Base-by-base conservation (phyloP, 2,797 vertebrate species). In the Rhabdomys pumilio region DNA sequence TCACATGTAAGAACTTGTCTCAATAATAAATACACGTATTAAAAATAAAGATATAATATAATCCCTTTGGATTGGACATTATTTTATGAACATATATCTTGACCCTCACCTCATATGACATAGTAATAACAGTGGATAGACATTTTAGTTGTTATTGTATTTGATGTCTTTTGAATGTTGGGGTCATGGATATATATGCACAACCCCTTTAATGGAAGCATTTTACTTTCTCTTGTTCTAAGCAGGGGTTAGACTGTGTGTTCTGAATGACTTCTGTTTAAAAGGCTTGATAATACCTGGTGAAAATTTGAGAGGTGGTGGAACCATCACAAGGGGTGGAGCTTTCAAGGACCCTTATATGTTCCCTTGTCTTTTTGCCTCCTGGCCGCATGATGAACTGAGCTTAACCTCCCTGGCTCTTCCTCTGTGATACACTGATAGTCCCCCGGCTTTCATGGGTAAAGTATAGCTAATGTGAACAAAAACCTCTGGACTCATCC, bases 301-400 rank as follows among this genome's bases (percentile, higher is more conserved):
- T 19, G 20, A 14, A 38, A n/a, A 57, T 26, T 57, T 55, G 9
- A 22, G 34, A 41, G 9, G 12, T 89, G 9, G 7, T n/a, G 0
- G 3, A 11, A 61, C 41, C 20, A 75, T 12, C 24, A 82, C 4
- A 1, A 83, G 19, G 2, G 0, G 7, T 5, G 2, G 44, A 3
- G 1, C 24, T 5, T 63, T 31, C 26, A 44, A 63, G 24, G 14
- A 81, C 12, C 22, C n/a, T 57, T 24, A 7, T 22, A 81, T 22
- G 20, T 12, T 81, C 22, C 29, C 38, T 1, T 38, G 4, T 59
- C 15, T 55, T 15, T 82, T 55, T 41, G 4, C 11, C 57, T 14
- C 55, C 22, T 47, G 69, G 55, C 29, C 53, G 22, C 63, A 57
- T 2, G 17, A 22, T 34, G 12, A 55, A 41, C 13, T 22, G 1